Evolutionary conservation across 1,140 invertebrate species (phyloP).

Genomic region (Drosophila quadrilineata): DNA sequence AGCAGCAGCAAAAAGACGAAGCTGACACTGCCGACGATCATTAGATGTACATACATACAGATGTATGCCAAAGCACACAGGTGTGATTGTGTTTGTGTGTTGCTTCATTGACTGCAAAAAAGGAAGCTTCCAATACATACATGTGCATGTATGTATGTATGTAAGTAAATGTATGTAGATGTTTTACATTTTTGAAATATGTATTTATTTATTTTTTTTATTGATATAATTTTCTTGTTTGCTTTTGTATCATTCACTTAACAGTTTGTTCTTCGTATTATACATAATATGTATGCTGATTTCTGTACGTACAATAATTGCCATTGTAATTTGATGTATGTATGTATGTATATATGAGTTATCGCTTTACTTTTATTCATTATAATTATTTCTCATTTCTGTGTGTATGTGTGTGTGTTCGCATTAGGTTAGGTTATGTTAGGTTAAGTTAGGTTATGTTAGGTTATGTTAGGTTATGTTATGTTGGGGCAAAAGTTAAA

Average conservation of each 20-base stretch:
- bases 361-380: conserved; percentile 28
- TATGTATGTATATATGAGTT: too few relatives aligned
- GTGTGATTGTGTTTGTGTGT: background rate
- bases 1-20: conserved; percentile 5
- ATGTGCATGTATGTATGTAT: too few relatives aligned
- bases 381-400: conserved; percentile 55
- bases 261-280: conserved; percentile 57
- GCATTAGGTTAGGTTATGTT: too few relatives aligned
- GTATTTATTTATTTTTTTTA: conserved; percentile 27
- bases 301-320: conserved; percentile 25
- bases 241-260: conserved; percentile 55
- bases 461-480: conserved; percentile 38
- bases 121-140: too few relatives aligned
- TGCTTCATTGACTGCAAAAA: background rate
- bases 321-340: conserved; percentile 23
- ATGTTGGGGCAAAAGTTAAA: conserved; percentile 29
- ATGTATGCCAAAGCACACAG: background rate
- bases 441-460: conserved; percentile 11
- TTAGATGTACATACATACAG: background rate
- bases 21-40: conserved; percentile 8
- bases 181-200: too few relatives aligned
- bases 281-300: conserved; percentile 58
- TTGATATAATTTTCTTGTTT: conserved; percentile 40
- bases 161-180: too few relatives aligned
- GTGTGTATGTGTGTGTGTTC: conserved; percentile 20